Conservation (phyloP, 2,888 invertebrate species). For the Machimus rusticus region DNA sequence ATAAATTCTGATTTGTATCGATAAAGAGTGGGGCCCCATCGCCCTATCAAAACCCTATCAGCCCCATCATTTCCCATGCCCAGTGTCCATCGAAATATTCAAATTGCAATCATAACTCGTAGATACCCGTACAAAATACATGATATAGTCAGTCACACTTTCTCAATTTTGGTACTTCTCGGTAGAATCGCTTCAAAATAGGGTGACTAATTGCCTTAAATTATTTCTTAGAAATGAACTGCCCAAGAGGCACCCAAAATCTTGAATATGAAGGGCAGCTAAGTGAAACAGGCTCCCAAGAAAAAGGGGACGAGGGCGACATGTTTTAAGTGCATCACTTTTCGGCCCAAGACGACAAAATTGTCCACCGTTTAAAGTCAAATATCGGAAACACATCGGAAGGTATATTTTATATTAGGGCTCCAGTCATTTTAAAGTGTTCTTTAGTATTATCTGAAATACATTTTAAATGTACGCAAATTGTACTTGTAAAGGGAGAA, state of each 20-base stretch:
- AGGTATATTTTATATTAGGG: background rate
- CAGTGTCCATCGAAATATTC: conserved; percentile 25
- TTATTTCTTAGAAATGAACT: conserved; percentile 33
- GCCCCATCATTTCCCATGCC: background rate
- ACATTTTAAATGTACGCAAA: conserved; percentile 29
- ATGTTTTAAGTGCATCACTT: background rate
- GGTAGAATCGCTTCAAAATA: conserved; percentile 33
- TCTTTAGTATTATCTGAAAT: conserved; percentile 13
- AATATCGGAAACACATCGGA: background rate
- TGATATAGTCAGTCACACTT: background rate
- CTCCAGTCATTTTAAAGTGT: background rate
- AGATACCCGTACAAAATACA: background rate
- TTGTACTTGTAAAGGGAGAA: background rate
- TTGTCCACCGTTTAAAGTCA: background rate
- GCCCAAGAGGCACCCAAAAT: background rate
- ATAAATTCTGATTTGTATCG: conserved; percentile 26
- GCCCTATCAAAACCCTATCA: background rate
- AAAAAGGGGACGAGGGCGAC: background rate
- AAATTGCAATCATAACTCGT: conserved; percentile 28
- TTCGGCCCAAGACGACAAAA: background rate
- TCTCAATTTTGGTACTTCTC: conserved; percentile 27
- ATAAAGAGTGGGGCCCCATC: background rate
- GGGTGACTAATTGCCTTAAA: conserved; percentile 41
- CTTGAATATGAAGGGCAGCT: conserved; percentile 1
- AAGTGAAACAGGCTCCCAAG: background rate